Percentiles rank a stretch among this genome's conserved stretches.
Evolutionary conservation across 1,140 invertebrate genomes (phyloP).

Genomic region (Sinella curviseta): DNA sequence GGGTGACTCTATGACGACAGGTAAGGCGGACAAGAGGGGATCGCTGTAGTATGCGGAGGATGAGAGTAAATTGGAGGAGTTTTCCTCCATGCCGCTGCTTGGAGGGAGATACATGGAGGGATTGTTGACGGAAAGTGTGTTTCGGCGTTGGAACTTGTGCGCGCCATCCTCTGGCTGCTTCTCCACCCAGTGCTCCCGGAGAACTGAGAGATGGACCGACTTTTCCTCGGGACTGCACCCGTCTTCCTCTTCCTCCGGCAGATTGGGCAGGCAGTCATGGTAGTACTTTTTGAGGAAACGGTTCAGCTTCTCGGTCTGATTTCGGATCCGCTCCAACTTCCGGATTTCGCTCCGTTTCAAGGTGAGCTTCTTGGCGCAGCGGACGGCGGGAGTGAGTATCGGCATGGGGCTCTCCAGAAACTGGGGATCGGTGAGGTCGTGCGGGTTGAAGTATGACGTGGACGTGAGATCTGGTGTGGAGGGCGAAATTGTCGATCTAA

Average conservation of each 20-base stretch:
- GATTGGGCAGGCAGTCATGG: constrained; percentile 45
- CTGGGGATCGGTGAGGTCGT: constrained; percentile 47
- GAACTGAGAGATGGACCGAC: constrained; percentile 28
- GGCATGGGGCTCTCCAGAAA: constrained; percentile 41
- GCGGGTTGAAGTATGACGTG: neutral
- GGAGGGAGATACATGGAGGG: neutral
- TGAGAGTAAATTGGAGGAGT: neutral
- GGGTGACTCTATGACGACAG: neutral
- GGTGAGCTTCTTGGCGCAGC: constrained; percentile 44
- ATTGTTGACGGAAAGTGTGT: neutral
- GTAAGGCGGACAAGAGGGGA: neutral
- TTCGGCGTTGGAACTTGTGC: neutral
- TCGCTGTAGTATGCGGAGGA: constrained; percentile 15
- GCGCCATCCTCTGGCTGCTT: neutral
- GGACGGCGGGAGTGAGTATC: constrained; percentile 22
- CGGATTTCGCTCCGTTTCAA: constrained; percentile 44
- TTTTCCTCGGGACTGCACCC: constrained; percentile 44
- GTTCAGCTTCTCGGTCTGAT: constrained; percentile 44
- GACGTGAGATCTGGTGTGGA: neutral
- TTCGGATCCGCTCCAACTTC: constrained; percentile 42
- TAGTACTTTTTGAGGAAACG: constrained; percentile 45
- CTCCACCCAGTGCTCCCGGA: constrained; percentile 16
- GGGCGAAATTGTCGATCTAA: neutral
- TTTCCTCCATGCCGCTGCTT: neutral
- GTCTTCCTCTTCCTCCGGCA: constrained; percentile 47